Evolutionary conservation across 1,140 invertebrate genomes (phyloP), one percentile per base, ranked within the genome.

Genomic region (Diabrotica virgifera): DNA sequence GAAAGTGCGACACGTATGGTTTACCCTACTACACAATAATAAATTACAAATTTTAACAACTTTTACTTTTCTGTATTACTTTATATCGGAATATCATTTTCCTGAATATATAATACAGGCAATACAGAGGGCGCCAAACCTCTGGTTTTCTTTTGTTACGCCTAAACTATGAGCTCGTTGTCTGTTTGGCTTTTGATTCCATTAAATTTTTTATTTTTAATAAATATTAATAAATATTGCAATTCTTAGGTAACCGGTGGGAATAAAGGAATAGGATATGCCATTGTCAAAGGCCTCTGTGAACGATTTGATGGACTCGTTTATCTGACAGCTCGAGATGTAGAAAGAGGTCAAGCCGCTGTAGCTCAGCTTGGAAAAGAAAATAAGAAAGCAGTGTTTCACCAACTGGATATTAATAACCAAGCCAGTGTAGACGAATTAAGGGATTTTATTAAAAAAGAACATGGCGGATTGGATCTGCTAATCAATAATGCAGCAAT

Each of bases 401-500:
- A 87, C 73, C 82, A 87, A 70, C 74, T 90, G 38, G 87, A 90
- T 69, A 85, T 90, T 62, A 80, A 79, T 61, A 77, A 84, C 71
- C 63, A 76, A 54, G 69, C 78, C 11, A 88, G 85, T 72, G 81
- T 88, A 46, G 72, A 81, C 7, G 76, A 69, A 36, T 81, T 90
- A 40, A 72, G 75, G 10, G 77, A 84, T 14, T 82, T 81, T 73
- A 71, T 95, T 0, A 80, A 86, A 72, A 72, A 83, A 36, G 85
- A 83, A 24, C 84, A 94, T 77, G 87, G 85, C 10, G 89, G 91
- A 0, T 76, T 95, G 2, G 92, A 95, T 82, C 70, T 95, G 37
- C 78, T 95, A 10, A 84, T 95, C 0, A 94, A 94, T 74, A 95
- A 95, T 82, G 93, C 92, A 57, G 92, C 86, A 12, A 68, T 66